Base-by-base conservation (phyloP, 92 coral and sea anemone genomes). In the Zoanthus solanderi region DNA sequence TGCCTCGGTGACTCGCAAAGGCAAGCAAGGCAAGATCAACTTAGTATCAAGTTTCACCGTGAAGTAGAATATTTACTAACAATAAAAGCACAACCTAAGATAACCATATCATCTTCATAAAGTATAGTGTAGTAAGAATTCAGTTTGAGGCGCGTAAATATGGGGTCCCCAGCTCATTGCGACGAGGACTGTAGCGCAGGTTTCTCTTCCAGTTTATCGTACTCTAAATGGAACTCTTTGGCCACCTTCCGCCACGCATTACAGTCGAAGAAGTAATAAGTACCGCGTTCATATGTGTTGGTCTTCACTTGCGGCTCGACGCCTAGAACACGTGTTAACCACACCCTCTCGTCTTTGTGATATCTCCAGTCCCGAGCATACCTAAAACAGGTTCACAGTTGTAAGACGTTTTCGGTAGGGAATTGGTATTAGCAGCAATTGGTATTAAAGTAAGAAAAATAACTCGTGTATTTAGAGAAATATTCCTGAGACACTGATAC, bases 331-430 rank as follows among this genome's bases (percentile, higher is more conserved):
- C 99, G 95, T 63, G 98, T 97, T 76, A 97, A 82, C 99, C 99
- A 97, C 84, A 96, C 88, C 85, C 99, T 87, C 85, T 97, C 99
- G 52, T 97, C 99, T 78, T 95, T 97, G 89, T 97, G 99, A 82
- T 97, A 97, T 65, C 99, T 90, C 99, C 99, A 97, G 91, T 97
- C 99, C 71, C 99, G 97, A 52, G 99, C 95, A 79, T 97, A 97
- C 50, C 99, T 96, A 75, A 54, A 75, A n/a, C 9, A 46, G 58
- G 47, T 7, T 11, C 11, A 74, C 31, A 74, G 42, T 34, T 34
- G 42, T 34, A 34, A 34, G 42, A 34, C 42, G 42, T 34, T 3
- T 34, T 34, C 3, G 3, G 42, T 34, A 3, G 3, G 42, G 42
- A 3, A 34, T 23, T 23, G 23, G 23, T 23, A 23, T 23, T 34